Conservation (phyloP, 2,888 invertebrate species). For the Metallyticus violacea region DNA sequence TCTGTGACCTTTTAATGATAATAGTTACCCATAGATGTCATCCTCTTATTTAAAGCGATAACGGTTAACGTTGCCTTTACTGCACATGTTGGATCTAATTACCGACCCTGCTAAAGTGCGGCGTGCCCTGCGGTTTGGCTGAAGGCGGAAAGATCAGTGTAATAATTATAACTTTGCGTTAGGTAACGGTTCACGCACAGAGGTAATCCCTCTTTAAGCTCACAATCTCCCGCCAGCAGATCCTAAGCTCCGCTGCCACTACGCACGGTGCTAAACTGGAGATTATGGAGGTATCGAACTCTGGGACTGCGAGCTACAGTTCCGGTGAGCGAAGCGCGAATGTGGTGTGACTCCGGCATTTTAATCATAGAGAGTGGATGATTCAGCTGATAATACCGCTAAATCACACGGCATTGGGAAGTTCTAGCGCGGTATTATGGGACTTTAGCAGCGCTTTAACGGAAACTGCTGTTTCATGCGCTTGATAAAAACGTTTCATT, state of each 20-base stretch:
- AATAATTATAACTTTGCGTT: neutral
- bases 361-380: neutral
- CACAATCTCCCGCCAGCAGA: neutral
- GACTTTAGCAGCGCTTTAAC: neutral
- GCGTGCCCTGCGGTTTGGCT: neutral
- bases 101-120: neutral
- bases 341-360: neutral
- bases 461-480: neutral
- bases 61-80: neutral
- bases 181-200: neutral
- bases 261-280: neutral
- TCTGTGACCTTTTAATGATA: too few species aligned
- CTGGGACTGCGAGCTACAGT: neutral
- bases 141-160: neutral
- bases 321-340: neutral
- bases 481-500: neutral
- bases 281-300: neutral
- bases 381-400: neutral
- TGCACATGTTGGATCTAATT: neutral
- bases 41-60: neutral
- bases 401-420: neutral
- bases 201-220: neutral
- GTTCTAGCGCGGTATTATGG: neutral
- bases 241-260: neutral
- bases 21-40: too few species aligned